These are phyloP conservation scores for Diadegma fenestrale DNA, from an alignment of 2,888 invertebrate species.

Conservation along the genomic window DNA sequence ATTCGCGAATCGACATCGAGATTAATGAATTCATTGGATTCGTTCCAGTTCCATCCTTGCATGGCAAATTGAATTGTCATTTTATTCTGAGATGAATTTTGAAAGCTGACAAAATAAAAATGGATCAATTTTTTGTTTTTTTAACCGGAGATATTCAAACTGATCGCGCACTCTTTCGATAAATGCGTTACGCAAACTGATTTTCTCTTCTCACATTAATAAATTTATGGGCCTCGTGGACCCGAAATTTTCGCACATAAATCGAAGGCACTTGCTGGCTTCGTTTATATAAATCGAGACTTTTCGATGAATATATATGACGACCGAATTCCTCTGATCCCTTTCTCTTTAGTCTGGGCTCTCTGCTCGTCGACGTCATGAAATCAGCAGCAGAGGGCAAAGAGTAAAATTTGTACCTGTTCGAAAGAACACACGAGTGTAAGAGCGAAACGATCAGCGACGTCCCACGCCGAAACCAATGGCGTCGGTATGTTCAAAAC, in stretches of 20 bases:
- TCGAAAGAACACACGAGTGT: slow-evolving; percentile 48
- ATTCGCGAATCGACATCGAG: background rate
- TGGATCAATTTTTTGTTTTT: background rate
- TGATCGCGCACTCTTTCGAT: background rate
- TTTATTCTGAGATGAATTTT: background rate
- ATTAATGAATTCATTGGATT: background rate
- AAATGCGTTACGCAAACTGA: background rate
- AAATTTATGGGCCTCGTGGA: background rate
- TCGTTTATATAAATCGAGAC: slow-evolving; percentile 5
- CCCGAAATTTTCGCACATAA: slow-evolving; percentile 5
- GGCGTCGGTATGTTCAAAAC: slow-evolving; percentile 41
- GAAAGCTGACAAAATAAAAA: slow-evolving; percentile 1
- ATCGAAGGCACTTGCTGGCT: slow-evolving; percentile 25
- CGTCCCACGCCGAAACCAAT: slow-evolving; percentile 65
- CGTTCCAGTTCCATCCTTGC: background rate
- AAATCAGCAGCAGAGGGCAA: slow-evolving; percentile 57
- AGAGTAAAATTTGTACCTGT: slow-evolving; percentile 66
- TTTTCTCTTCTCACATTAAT: background rate
- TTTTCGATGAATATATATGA: slow-evolving; percentile 20
- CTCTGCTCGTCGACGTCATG: slow-evolving; percentile 21
- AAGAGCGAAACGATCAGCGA: slow-evolving; percentile 48
- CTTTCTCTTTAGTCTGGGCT: slow-evolving; percentile 43
- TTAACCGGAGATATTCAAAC: background rate
- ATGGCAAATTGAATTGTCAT: slow-evolving; percentile 1
- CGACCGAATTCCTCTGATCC: slow-evolving; percentile 49